Conservation (phyloP, 2,113 vertebrate species). For the Petroica traversi region DNA sequence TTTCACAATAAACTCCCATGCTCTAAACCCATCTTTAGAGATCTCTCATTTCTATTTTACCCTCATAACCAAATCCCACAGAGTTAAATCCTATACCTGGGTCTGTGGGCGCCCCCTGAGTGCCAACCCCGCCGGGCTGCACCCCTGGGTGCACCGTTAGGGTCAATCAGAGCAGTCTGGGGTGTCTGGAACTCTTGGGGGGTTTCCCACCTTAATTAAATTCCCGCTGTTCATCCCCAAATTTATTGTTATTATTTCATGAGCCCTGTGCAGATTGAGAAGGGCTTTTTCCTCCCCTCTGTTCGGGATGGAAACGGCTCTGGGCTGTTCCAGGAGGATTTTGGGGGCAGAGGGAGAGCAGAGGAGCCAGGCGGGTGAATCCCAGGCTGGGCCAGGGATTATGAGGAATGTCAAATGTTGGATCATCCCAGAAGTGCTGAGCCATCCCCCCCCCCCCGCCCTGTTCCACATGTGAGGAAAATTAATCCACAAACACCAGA, state of each 20-base stretch:
- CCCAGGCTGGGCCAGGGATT: background rate
- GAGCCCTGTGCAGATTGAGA: background rate
- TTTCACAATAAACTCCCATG: no score
- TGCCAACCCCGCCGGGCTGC: background rate
- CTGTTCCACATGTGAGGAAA: no score
- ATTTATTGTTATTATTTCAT: background rate
- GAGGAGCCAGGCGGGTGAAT: background rate
- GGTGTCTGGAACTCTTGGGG: background rate
- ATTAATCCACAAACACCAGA: no score
- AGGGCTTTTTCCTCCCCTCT: background rate
- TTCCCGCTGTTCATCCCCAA: background rate
- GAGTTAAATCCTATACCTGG: no score
- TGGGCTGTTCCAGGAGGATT: rapidly evolving
- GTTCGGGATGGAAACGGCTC: rapidly evolving
- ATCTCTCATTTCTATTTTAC: no score
- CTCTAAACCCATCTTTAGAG: no score
- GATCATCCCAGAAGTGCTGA: background rate
- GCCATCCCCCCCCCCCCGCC: background rate
- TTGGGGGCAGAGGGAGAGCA: background rate
- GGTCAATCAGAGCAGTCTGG: rapidly evolving
- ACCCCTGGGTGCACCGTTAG: background rate
- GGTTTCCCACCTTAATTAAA: rapidly evolving
- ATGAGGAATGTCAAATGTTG: rapidly evolving
- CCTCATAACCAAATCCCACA: no score
- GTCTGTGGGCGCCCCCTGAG: background rate